Base-by-base conservation (phyloP, 2,113 vertebrate species). In the Athene cunicularia region DNA sequence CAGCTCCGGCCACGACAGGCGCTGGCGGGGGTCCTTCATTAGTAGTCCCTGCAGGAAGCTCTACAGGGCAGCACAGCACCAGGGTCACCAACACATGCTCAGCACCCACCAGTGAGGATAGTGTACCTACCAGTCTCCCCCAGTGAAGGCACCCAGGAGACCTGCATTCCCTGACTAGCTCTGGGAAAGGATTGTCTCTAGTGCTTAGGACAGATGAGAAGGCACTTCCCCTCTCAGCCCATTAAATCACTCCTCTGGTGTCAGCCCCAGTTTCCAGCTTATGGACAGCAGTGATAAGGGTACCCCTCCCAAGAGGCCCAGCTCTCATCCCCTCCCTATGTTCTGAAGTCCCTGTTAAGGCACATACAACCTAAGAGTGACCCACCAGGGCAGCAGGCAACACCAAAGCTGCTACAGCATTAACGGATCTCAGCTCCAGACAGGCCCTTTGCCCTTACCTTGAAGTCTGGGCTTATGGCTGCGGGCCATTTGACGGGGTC, bases 31-130 rank as follows among this genome's bases (percentile, higher is more conserved):
- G 66, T 99, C 99, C 98, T 99, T 99, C 91, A 98, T 99, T 66
- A 99, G 97, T 55, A 99, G 98, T 56, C 99, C 99, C 94, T 99
- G 99, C 62, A 99, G 97, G 94, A 99, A 99, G 96, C 97, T 99
- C 99, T 99, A 94, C 49, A 64, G 84, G 83, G 27, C 84, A 86
- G 90, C 83, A 93, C 63, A 85, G 55, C 14, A 17, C 71, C 55
- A 93, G 37, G 10, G 37, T 94, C 86, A 95, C 22, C 1, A 1
- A 84, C 43, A 91, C 30, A 58, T 3, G 26, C 43, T 88, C 9
- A 10, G 19, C 50, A 86, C 16, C 24, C 60, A 27, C 10, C 37
- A 85, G 6, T 6, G 23, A 80, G 64, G 24, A 66, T 8, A 58
- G 3, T 8, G 17, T 45, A 63, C 47, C 55, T 73, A 71, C 11